Conservation (phyloP, 2,888 invertebrate genomes). For the Trichogramma dendrolimi region DNA sequence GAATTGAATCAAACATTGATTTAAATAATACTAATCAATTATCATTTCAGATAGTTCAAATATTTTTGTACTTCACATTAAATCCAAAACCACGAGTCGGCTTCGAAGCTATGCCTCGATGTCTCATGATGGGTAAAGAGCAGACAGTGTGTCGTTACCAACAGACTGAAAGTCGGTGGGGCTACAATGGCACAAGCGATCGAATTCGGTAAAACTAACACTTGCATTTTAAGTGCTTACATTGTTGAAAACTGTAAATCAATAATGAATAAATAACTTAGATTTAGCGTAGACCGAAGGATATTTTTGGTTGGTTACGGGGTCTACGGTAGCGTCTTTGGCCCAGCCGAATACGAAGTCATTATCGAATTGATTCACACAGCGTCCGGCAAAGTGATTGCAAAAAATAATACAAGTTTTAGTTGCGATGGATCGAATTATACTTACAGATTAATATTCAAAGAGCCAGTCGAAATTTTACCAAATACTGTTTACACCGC, state of each 20-base stretch:
- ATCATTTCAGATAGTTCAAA: slow-evolving; percentile 59
- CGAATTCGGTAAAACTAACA: slow-evolving; percentile 59
- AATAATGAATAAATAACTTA: slow-evolving; percentile 39
- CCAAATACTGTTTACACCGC: slow-evolving; percentile 78
- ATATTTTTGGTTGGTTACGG: slow-evolving; percentile 83
- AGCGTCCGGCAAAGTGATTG: slow-evolving; percentile 69
- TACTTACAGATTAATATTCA: slow-evolving; percentile 77
- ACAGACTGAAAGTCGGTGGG: slow-evolving; percentile 76
- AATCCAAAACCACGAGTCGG: slow-evolving; percentile 73
- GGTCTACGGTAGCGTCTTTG: slow-evolving; percentile 77
- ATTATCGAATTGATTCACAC: slow-evolving; percentile 73
- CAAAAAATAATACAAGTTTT: slow-evolving; percentile 71
- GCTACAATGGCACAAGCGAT: slow-evolving; percentile 79
- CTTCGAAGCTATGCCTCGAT: slow-evolving; percentile 69
- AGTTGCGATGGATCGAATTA: slow-evolving; percentile 75
- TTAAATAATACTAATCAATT: background rate
- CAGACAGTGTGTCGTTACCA: slow-evolving; percentile 70
- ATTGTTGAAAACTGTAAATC: background rate
- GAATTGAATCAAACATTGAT: background rate
- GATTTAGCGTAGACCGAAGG: slow-evolving; percentile 74
- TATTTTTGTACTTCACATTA: slow-evolving; percentile 68
- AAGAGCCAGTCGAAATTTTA: slow-evolving; percentile 76
- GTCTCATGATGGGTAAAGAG: slow-evolving; percentile 76
- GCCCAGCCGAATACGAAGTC: slow-evolving; percentile 73
- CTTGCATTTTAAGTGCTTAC: too few species aligned